Evolutionary conservation across 2,797 vertebrate genomes (phyloP).

Genomic region (Enteromius argenteus): DNA sequence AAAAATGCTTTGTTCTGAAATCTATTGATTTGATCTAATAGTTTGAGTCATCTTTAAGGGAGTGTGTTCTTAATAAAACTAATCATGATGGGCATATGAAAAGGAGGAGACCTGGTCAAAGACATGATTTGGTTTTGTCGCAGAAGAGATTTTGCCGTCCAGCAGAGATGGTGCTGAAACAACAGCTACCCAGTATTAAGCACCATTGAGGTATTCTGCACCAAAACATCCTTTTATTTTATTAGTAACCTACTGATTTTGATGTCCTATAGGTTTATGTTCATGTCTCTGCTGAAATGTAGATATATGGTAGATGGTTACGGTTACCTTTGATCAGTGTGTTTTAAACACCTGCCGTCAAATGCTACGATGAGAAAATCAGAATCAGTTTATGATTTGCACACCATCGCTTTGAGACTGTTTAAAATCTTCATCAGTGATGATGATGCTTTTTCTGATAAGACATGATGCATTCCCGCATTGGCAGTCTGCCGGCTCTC

Average conservation of each 20-base stretch:
- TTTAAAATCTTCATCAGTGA: not conserved
- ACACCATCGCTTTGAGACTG: slow-evolving; percentile 2
- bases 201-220: not conserved
- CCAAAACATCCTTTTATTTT: not conserved
- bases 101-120: slow-evolving; percentile 13
- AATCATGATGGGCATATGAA: not conserved
- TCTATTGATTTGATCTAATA: not conserved
- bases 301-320: not conserved
- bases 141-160: slow-evolving; percentile 53
- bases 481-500: slow-evolving; percentile 11
- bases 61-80: not conserved
- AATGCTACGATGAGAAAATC: not conserved
- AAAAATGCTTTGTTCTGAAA: slow-evolving; percentile 20
- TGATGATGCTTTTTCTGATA: slow-evolving; percentile 25
- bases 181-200: slow-evolving; percentile 13
- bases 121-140: slow-evolving; percentile 40
- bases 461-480: slow-evolving; percentile 9
- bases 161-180: slow-evolving; percentile 64
- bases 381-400: not conserved
- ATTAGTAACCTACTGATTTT: not conserved
- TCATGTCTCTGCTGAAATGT: not conserved
- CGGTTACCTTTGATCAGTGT: not conserved
- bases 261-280: not conserved
- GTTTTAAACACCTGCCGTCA: not conserved
- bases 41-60: not conserved